These are phyloP conservation scores for Delphinus delphis DNA, from an alignment of 2,113 vertebrate species.

Conservation along the genomic window DNA sequence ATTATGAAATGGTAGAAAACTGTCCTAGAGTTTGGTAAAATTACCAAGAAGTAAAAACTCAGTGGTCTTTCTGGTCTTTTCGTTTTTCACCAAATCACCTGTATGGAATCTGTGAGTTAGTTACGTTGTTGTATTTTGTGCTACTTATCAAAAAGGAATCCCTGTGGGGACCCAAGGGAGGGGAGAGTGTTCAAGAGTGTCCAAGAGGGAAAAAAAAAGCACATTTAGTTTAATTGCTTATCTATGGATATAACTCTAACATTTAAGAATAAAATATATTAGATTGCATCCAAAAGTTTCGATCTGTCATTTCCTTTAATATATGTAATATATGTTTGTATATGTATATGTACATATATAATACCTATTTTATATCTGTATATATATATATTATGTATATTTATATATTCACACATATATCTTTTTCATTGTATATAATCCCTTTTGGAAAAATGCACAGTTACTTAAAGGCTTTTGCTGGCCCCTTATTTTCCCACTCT, in stretches of 20 bases:
- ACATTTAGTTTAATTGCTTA: not conserved
- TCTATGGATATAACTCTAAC: not conserved
- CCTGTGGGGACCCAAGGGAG: not conserved
- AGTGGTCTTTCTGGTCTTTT: not conserved
- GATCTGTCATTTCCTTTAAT: not conserved
- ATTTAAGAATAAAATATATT: not conserved
- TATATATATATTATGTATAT: not conserved
- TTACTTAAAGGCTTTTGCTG: not conserved
- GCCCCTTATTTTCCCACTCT: not conserved
- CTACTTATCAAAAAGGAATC: not conserved
- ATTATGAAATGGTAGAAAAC: not conserved
- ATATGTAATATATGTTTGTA: not conserved
- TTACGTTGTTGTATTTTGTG: not conserved
- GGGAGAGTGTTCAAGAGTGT: not conserved
- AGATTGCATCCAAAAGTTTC: not conserved
- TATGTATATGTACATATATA: not conserved
- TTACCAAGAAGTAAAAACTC: not conserved
- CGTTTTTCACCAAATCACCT: not conserved
- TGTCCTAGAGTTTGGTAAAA: not conserved
- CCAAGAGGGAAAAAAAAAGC: not conserved
- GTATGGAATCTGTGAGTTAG: not conserved
- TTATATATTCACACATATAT: rapidly evolving
- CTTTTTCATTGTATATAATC: not conserved
- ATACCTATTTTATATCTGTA: not conserved
- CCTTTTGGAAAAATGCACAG: not conserved